Base-by-base conservation (phyloP, 1,140 invertebrate genomes). In the Heliothis subflexa region DNA sequence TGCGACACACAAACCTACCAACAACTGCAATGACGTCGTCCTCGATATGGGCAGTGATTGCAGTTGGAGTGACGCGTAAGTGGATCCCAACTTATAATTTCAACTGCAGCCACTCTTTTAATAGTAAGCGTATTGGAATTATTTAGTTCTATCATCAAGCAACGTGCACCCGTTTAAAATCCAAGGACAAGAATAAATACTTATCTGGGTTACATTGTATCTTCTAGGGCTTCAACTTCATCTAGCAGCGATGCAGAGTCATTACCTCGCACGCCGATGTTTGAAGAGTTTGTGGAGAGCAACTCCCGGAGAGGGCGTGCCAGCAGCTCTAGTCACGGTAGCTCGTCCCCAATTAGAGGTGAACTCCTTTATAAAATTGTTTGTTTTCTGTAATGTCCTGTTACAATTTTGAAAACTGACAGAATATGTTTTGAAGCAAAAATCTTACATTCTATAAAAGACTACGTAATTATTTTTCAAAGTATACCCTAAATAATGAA, bases 241-340 rank as follows among this genome's bases (percentile, higher is more conserved):
- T 94, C 93, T 21, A 94, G 93, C 78, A 92, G 91, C 72, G 94
- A 95, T 64, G 93, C 92, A 4, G 93, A 95, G n/a, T 95, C 91
- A 7, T 72, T 94, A 14, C 94, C 94, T 3, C 88, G 89, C 0
- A 94, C 94, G 28, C 94, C 94, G 4, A 88, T 93, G 16, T 94
- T 95, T 47, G 94, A 95, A 80, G 92, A 94, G 61, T 95, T 95
- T 73, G 83, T 83, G 71, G 94, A 78, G 83, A 94, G 33, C 82
- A 84, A 14, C 45, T 83, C 78, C 0, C 78, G 86, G 16, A 82
- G 87, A 59, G 73, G 62, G 0, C 84, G 87, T 14, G 82, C 80
- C 47, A 81, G 85, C 45, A 84, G 83, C 47, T 88, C 88, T 9
- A 86, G 83, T 33, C 85, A 88, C 50, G 85, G 83, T 14, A 89